Percentiles rank a stretch among this genome's conserved stretches.
Evolutionary conservation across 1,140 invertebrate species (phyloP).

Genomic region (Portunus trituberculatus): DNA sequence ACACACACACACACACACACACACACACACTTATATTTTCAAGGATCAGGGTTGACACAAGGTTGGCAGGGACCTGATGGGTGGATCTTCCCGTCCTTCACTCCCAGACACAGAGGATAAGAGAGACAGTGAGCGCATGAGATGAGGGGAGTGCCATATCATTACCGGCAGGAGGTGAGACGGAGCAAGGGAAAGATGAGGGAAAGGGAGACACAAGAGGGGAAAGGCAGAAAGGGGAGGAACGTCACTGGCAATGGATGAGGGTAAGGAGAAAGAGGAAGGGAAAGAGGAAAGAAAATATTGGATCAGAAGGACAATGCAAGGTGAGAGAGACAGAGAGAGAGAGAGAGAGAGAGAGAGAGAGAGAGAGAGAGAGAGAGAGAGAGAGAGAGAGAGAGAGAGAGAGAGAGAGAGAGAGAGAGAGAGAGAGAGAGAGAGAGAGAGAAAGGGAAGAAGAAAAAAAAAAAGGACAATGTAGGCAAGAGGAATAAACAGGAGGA

Average conservation of each 20-base stretch:
- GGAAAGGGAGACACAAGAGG: not conserved
- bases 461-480: not conserved
- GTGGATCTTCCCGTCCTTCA: not conserved
- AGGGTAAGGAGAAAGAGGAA: not conserved
- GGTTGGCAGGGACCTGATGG: not conserved
- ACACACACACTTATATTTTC: not conserved
- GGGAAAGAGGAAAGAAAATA: not conserved
- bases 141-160: not conserved
- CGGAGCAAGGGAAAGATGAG: not conserved
- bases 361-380: too few relatives aligned
- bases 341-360: too few relatives aligned
- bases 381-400: too few relatives aligned
- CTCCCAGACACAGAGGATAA: not conserved
- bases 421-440: too few relatives aligned
- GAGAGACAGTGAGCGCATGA: not conserved
- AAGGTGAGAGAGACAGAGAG: too few relatives aligned
- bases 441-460: too few relatives aligned
- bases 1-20: not conserved
- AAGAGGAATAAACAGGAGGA: not conserved
- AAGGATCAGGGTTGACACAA: not conserved
- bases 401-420: too few relatives aligned
- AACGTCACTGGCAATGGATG: not conserved
- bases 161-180: constrained; percentile 7
- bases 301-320: too few relatives aligned
- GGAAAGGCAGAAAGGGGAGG: not conserved